Percentiles rank a stretch among this genome's conserved stretches.
Conservation (phyloP, 1,140 invertebrate species). For the Rhopalosiphum maidis region DNA sequence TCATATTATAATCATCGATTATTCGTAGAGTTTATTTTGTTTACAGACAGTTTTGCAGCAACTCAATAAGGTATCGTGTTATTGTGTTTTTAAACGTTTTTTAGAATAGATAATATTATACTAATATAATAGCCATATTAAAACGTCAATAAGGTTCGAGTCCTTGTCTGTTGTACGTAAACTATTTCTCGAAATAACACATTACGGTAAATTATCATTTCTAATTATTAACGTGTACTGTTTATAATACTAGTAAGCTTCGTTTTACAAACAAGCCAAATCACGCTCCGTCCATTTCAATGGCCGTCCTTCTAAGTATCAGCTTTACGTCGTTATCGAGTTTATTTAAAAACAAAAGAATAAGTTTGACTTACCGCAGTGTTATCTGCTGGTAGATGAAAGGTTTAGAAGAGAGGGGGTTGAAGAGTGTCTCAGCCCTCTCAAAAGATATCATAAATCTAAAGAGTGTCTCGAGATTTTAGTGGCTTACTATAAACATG, state of each 20-base stretch:
- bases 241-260: not conserved
- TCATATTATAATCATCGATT: not conserved
- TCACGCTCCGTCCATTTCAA: not conserved
- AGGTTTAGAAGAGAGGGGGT: not conserved
- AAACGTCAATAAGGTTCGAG: not conserved
- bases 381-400: not conserved
- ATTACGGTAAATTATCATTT: not conserved
- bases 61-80: not conserved
- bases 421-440: not conserved
- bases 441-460: conserved; percentile 8
- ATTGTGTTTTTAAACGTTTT: not conserved
- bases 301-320: not conserved
- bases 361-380: not conserved
- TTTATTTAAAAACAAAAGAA: conserved; percentile 10
- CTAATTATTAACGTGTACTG: not conserved
- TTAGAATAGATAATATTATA: not conserved
- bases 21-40: not conserved
- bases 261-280: not conserved
- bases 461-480: not conserved
- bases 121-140: not conserved
- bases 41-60: not conserved
- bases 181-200: not conserved
- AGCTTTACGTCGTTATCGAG: not conserved
- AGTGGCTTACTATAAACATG: conserved; percentile 28
- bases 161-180: not conserved